Evolutionary conservation across 2,888 invertebrate species (phyloP), one percentile per base, ranked within the genome.

Genomic region (Acronicta aceris): DNA sequence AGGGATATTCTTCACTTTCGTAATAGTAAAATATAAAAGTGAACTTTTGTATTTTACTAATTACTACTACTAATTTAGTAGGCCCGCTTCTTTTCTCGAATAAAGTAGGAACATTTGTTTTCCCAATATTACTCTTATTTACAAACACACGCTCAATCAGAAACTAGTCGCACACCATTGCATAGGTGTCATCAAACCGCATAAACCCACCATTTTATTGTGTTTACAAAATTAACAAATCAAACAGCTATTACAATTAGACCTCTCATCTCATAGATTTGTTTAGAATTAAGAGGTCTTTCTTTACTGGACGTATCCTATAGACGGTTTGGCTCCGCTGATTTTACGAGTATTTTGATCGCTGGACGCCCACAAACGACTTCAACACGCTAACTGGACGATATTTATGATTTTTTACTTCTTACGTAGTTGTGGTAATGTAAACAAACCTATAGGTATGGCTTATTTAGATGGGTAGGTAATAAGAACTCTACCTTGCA

Each of bases 251-350:
- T 25, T 25, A 10, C 56, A 54, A 9, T 6, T 13, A 45, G 53
- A 57, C 13, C 63, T 42, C 30, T 27, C 16, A 16, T 5, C 13
- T 21, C 0, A 0, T 10, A 25, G 4, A 12, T 13, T 48, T 52
- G n/a, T 52, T 41, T 40, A 5, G 6, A 27, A 16, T 38, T 5
- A 13, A 49, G 33, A 49, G 72, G 10, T 67, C 70, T 64, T 38
- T 13, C 5, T 25, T 6, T 13, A 41, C 38, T 77, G 72, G 75
- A 36, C 61, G 36, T 16, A 2, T 49, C 21, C 41, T 61, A 74
- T 65, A 78, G 78, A 78, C 76, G 64, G 64, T 74, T 65, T 65
- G 79, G 77, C 78, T 70, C 74, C 77, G 51, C 47, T 25, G 40
- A 40, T 56, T 62, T 70, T 68, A 71, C 51, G 60, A 63, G 17